Percentiles rank a stretch among this genome's conserved stretches.
Evolutionary conservation across 2,888 invertebrate species (phyloP).

Genomic region (Oscheius sp.): DNA sequence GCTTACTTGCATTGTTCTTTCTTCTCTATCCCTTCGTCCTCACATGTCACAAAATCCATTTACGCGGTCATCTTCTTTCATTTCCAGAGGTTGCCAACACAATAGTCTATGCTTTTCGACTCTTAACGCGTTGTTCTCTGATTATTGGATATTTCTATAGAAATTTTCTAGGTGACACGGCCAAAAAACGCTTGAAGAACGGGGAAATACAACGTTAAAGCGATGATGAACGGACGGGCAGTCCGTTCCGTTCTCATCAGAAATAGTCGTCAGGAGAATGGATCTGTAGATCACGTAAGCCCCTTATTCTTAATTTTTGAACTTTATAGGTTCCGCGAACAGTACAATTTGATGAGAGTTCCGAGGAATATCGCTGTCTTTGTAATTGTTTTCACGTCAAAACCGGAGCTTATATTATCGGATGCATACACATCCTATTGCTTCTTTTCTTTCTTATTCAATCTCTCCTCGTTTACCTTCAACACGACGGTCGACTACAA

Average conservation of each 20-base stretch:
- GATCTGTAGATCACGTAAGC: conserved; percentile 50
- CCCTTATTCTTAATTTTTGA: background rate
- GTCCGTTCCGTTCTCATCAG: conserved; percentile 62
- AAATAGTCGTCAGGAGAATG: conserved; percentile 56
- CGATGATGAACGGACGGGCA: conserved; percentile 65
- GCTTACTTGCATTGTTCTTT: conserved; percentile 4
- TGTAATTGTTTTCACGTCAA: conserved; percentile 70
- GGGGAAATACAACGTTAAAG: conserved; percentile 20
- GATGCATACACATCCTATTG: conserved; percentile 58
- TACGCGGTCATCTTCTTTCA: conserved; percentile 16
- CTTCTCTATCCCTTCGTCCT: conserved; percentile 24
- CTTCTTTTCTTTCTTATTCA: conserved; percentile 67
- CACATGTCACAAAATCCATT: conserved; percentile 30
- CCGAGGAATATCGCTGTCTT: conserved; percentile 67
- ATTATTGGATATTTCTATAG: background rate
- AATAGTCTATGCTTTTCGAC: background rate
- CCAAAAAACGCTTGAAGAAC: conserved; percentile 7
- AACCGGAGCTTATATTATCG: conserved; percentile 65
- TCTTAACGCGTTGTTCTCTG: background rate
- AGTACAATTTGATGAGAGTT: conserved; percentile 67
- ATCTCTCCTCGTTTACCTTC: conserved; percentile 64
- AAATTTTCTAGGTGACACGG: background rate
- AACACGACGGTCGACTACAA: conserved; percentile 58
- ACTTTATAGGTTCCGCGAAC: conserved; percentile 55
- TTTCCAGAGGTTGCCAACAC: background rate